phyloP scores from a whole-genome alignment of 2,113 vertebrate species.

The Oncorhynchus clarkii region DNA sequence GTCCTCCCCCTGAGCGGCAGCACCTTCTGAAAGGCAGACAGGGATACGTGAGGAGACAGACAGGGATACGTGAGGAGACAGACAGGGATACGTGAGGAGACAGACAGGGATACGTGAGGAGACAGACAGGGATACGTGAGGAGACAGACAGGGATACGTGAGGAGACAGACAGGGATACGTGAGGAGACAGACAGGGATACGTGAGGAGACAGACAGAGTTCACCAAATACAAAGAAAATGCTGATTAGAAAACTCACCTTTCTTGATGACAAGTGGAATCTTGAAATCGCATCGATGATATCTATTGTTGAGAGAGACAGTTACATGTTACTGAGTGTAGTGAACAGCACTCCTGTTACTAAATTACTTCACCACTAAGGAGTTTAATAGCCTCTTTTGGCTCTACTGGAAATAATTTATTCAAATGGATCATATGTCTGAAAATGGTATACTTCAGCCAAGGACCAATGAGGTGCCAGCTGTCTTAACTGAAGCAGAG shows the following conservation, averaged over 20 bases:
- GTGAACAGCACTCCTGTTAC: too few species aligned
- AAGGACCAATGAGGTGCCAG: too few species aligned
- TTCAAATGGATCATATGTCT: too few species aligned
- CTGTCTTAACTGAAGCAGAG: neutral
- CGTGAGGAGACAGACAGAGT: conserved; percentile 13
- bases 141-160: too few species aligned
- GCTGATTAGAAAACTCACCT: conserved; percentile 67
- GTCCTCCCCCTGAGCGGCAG: conserved; percentile 82
- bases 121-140: conserved; percentile 11
- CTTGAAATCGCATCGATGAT: conserved; percentile 98
- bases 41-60: neutral
- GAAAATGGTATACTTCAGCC: too few species aligned
- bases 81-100: neutral
- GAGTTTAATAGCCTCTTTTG: too few species aligned
- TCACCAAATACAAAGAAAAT: neutral
- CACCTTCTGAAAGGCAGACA: conserved; percentile 73
- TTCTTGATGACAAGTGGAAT: conserved; percentile 92
- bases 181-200: neutral
- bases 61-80: conserved; percentile 14
- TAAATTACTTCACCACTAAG: too few species aligned
- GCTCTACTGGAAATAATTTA: too few species aligned
- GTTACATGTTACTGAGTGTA: too few species aligned
- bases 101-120: neutral
- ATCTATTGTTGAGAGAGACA: conserved; percentile 75
- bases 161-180: conserved; percentile 11